Conservation (phyloP, 2,888 invertebrate species). For the Loripinus fragilis region DNA sequence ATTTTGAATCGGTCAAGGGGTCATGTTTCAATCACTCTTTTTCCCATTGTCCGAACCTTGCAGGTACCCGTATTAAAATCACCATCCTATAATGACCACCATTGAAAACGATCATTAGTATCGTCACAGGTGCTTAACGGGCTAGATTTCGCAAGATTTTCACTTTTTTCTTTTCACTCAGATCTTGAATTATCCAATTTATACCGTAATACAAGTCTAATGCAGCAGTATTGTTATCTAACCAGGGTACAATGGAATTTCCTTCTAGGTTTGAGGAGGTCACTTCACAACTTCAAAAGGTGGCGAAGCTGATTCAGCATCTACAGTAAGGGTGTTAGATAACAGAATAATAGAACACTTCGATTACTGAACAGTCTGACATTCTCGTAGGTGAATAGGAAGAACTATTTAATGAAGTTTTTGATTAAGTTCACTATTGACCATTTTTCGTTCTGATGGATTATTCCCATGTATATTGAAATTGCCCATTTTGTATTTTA, state of each 20-base stretch:
- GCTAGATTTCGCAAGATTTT: conserved; percentile 35
- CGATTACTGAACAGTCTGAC: neutral
- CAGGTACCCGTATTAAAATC: conserved; percentile 49
- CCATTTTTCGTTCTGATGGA: too few species aligned
- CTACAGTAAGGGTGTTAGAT: conserved; percentile 33
- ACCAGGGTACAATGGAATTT: conserved; percentile 3
- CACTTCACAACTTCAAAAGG: neutral
- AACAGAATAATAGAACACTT: neutral
- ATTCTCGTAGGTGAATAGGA: neutral
- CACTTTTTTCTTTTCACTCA: conserved; percentile 46
- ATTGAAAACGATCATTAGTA: conserved; percentile 54
- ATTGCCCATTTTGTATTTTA: too few species aligned
- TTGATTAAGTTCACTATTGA: neutral
- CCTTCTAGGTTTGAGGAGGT: conserved; percentile 2
- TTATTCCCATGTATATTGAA: too few species aligned
- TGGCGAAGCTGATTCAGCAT: conserved; percentile 23
- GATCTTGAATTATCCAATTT: conserved; percentile 57
- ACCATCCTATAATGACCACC: conserved; percentile 50
- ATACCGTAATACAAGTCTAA: conserved; percentile 48
- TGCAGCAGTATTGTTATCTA: conserved; percentile 44
- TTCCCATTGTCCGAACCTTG: conserved; percentile 45
- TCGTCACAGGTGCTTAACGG: conserved; percentile 49
- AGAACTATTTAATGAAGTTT: neutral
- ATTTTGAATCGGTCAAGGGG: conserved; percentile 48
- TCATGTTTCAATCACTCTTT: conserved; percentile 59